Percentiles rank a stretch among this genome's conserved stretches.
Evolutionary conservation across 2,888 invertebrate genomes (phyloP).

Genomic region (Melikaiella ostensackeni): DNA sequence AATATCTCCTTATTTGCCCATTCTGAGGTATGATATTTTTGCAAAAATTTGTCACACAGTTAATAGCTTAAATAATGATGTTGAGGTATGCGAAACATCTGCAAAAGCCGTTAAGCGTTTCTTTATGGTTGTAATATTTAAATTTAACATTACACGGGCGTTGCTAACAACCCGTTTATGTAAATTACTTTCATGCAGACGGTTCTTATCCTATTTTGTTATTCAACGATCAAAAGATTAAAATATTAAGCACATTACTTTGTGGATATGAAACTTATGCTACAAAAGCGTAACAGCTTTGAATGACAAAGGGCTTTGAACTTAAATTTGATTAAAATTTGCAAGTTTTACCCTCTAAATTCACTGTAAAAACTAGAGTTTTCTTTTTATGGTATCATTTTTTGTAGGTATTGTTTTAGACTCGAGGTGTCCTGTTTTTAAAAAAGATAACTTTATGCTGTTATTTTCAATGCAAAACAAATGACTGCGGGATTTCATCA

Average conservation of each 20-base stretch:
- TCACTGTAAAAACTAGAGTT: too few species aligned
- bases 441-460: too few species aligned
- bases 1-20: neutral
- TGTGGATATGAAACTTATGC: neutral
- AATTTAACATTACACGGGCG: neutral
- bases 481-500: too few species aligned
- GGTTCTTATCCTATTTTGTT: slow-evolving; percentile 10
- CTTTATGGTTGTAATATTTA: slow-evolving; percentile 16
- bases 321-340: neutral
- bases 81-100: slow-evolving; percentile 10
- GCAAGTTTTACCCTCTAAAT: neutral
- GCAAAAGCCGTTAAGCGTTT: slow-evolving; percentile 25
- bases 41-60: neutral
- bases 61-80: slow-evolving; percentile 4
- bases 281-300: neutral
- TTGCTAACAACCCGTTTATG: slow-evolving; percentile 2
- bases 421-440: too few species aligned
- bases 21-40: neutral
- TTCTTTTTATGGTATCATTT: too few species aligned
- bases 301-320: neutral
- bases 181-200: slow-evolving; percentile 8
- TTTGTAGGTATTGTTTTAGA: too few species aligned
- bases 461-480: too few species aligned
- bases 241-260: neutral
- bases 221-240: slow-evolving; percentile 13